A percentile compares a stretch with the other conserved stretches of the same genome.
Evolutionary conservation across 2,888 invertebrate genomes (phyloP).

Genomic region (Eugnorisma glareosa): DNA sequence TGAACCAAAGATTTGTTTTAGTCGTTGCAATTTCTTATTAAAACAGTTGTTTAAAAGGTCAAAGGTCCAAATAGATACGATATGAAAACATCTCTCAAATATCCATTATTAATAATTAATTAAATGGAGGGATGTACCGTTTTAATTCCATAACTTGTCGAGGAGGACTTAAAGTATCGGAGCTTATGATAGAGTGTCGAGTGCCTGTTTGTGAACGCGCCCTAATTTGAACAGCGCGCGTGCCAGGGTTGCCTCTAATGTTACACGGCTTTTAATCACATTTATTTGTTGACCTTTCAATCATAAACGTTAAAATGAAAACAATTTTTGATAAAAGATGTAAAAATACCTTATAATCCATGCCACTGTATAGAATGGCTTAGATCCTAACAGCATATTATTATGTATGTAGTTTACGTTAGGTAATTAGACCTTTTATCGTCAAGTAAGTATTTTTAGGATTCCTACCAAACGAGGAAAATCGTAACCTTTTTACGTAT

Average conservation of each 20-base stretch:
- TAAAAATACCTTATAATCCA: neutral
- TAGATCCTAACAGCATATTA: neutral
- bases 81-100: constrained; percentile 19
- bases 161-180: constrained; percentile 60
- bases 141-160: constrained; percentile 73
- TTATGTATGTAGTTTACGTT: neutral
- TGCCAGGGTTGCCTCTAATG: constrained; percentile 60
- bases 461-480: neutral
- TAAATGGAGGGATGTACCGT: constrained; percentile 57
- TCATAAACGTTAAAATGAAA: neutral
- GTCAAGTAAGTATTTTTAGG: neutral
- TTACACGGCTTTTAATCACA: constrained; percentile 34
- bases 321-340: neutral
- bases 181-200: constrained; percentile 69
- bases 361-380: neutral
- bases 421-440: neutral
- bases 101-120: constrained; percentile 53
- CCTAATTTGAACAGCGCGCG: constrained; percentile 69
- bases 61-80: neutral
- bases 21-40: neutral
- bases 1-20: neutral
- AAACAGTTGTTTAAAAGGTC: neutral
- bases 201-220: constrained; percentile 70
- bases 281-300: constrained; percentile 26
- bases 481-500: neutral